Evolutionary conservation across 1,140 invertebrate species (phyloP), one percentile per base, ranked within the genome.

Genomic region (Drosophila serrata): DNA sequence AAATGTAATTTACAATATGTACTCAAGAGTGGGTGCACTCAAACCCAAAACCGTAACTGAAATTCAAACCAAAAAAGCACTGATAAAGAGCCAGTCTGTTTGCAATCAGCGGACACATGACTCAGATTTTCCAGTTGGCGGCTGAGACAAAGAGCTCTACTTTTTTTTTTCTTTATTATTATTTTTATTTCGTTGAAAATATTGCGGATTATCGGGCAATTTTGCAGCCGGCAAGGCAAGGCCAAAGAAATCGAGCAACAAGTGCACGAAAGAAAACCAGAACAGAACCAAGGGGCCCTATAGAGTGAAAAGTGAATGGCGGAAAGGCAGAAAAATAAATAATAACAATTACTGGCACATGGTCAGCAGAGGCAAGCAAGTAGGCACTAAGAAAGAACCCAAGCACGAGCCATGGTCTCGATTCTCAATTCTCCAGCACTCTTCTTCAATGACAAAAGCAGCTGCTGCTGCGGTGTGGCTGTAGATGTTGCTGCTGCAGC

Each of bases 221-320:
- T 49, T 53, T 53, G 51, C 51, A 53, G 51, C 13, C 51, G 51
- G 65, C 51, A 48, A 49, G 60, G 31, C 75, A 82, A 84, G 81
- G 81, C 64, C 81, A 63, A 63, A 82, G 53, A 80, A 70, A 80
- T 69, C 37, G 67, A 68, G 81, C 81, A 84, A 84, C 76, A 84
- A 84, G 81, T 84, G 70, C 81, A 80, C 29, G 56, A 60, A 57
- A 63, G 56, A 60, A 57, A 63, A 61, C 22, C 40, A 53, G 35
- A 51, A 46, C 53, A 46, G 29, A 51, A 45, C 45, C 45, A 37
- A 35, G 51, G 46, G 40, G 55, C 33, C 42, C 62, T 45, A 64
- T 45, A 64, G 33, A 53, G 60, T 33, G 65, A 42, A 68, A 64
- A 57, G 49, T 72, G 68, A 70, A 69, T 46, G 42, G 31, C 55